phyloP scores from a whole-genome alignment of 2,113 vertebrate species.

The Formicarius rufipectus region DNA sequence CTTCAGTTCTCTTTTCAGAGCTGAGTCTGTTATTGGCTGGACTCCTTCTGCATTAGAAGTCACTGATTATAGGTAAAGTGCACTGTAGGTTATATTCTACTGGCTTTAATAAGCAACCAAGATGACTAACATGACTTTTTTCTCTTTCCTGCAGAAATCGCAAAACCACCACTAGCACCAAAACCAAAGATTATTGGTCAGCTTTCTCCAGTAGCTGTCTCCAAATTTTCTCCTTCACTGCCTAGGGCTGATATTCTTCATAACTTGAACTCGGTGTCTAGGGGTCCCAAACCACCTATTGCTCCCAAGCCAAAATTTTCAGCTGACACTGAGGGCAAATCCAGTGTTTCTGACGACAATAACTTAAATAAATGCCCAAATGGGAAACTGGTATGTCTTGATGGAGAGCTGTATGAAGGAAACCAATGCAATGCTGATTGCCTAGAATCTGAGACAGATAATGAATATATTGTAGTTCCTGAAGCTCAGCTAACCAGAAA shows the following conservation, averaged over 20 bases:
- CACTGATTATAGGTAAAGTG: background rate
- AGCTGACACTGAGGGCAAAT: slow-evolving; percentile 71
- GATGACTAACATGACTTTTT: slow-evolving; percentile 42
- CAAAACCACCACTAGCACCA: slow-evolving; percentile 88
- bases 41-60: background rate
- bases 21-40: background rate
- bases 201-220: slow-evolving; percentile 70
- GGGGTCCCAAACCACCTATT: slow-evolving; percentile 88
- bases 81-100: background rate
- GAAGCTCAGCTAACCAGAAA: slow-evolving; percentile 40
- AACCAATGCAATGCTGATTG: slow-evolving; percentile 23
- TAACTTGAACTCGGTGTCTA: slow-evolving; percentile 70
- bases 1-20: background rate
- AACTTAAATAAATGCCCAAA: slow-evolving; percentile 79
- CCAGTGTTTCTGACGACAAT: slow-evolving; percentile 62
- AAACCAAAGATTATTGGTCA: slow-evolving; percentile 83
- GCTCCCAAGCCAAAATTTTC: slow-evolving; percentile 88
- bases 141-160: slow-evolving; percentile 83
- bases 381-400: slow-evolving; percentile 76
- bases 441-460: slow-evolving; percentile 53
- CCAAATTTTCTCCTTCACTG: slow-evolving; percentile 83
- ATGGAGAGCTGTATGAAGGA: slow-evolving; percentile 66
- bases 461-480: slow-evolving; percentile 65
- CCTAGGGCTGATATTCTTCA: slow-evolving; percentile 74
- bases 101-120: background rate